A percentile compares a stretch with the other conserved stretches of the same genome.
These are phyloP conservation scores for Aldabrachelys gigantea DNA, from an alignment of 2,113 vertebrate species.

Conservation along the genomic window DNA sequence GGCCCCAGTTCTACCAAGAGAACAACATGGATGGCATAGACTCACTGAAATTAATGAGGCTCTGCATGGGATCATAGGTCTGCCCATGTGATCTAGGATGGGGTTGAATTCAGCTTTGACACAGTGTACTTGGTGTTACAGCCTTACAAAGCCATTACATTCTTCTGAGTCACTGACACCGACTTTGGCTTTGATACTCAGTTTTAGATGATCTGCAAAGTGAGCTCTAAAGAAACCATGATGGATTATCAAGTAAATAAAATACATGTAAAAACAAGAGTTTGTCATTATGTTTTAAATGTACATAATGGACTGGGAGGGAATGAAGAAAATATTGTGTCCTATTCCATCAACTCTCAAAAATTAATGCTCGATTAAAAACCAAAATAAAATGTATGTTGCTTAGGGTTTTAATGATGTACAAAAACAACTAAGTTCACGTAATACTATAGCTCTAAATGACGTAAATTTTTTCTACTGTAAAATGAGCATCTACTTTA, in stretches of 20 bases:
- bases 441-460: constrained; percentile 14
- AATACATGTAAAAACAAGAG: neutral
- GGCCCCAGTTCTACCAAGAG: neutral
- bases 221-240: constrained; percentile 12
- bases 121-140: neutral
- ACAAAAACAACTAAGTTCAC: neutral
- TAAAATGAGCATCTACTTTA: constrained; percentile 34
- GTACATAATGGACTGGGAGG: neutral
- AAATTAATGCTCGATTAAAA: neutral
- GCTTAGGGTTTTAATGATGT: neutral
- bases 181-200: neutral
- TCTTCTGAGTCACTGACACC: constrained; percentile 27
- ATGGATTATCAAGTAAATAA: neutral
- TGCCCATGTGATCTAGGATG: constrained; percentile 18
- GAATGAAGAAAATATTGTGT: neutral
- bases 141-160: neutral
- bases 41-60: constrained; percentile 39
- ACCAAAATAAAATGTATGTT: neutral
- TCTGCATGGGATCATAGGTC: constrained; percentile 24
- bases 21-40: neutral
- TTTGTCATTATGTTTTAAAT: neutral
- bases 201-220: constrained; percentile 10
- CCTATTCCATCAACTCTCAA: neutral
- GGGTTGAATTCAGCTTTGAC: constrained; percentile 10
- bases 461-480: neutral